Evolutionary conservation across 2,888 invertebrate species (phyloP).

Genomic region (Drosophila suboccidentalis): DNA sequence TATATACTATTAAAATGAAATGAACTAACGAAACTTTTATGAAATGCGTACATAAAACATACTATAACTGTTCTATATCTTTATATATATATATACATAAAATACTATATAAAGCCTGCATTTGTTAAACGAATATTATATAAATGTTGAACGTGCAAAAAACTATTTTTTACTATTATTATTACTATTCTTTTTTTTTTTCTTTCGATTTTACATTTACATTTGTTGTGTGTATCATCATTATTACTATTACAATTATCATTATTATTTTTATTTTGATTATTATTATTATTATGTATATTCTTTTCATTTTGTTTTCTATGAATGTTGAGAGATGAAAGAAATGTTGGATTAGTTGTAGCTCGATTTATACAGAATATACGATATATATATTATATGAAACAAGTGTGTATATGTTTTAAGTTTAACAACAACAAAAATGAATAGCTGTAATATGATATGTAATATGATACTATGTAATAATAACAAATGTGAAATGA

Average conservation of each 20-base stretch:
- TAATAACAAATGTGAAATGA: slow-evolving; percentile 65
- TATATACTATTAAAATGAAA: not conserved
- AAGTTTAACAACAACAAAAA: slow-evolving; percentile 18
- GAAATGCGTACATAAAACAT: slow-evolving; percentile 22
- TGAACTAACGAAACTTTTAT: slow-evolving; percentile 26
- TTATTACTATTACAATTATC: slow-evolving; percentile 21
- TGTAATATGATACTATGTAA: slow-evolving; percentile 37
- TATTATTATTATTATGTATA: slow-evolving; percentile 9
- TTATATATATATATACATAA: slow-evolving; percentile 14
- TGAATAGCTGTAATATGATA: slow-evolving; percentile 43
- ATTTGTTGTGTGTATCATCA: slow-evolving; percentile 43
- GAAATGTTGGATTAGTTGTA: slow-evolving; percentile 33
- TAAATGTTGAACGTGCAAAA: slow-evolving; percentile 46
- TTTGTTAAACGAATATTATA: slow-evolving; percentile 63
- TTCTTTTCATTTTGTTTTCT: slow-evolving; percentile 12
- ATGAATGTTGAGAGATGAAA: slow-evolving; percentile 25
- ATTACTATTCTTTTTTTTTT: slow-evolving; percentile 1
- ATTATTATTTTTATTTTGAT: slow-evolving; percentile 22
- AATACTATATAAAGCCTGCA: slow-evolving; percentile 52
- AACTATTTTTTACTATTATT: slow-evolving; percentile 2
- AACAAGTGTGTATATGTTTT: slow-evolving; percentile 20
- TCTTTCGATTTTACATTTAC: slow-evolving; percentile 23
- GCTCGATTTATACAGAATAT: slow-evolving; percentile 38
- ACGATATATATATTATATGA: slow-evolving; percentile 3
- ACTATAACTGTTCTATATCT: slow-evolving; percentile 13